Conservation (phyloP, 1,140 invertebrate species). For the Formica exsecta region DNA sequence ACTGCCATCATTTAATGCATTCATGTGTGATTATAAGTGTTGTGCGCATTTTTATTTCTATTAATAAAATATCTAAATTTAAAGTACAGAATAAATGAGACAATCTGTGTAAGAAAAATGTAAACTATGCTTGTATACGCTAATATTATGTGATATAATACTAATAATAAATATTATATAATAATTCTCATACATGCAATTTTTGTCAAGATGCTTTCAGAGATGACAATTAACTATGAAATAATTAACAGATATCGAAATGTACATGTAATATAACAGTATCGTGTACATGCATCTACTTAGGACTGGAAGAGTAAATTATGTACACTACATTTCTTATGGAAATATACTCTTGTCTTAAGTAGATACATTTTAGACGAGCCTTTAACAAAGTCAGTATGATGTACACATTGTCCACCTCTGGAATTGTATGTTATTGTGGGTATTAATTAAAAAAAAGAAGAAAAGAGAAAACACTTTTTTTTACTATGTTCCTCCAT, state of each 20-base stretch:
- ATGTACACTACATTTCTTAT: slow-evolving; percentile 85
- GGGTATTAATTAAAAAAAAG: slow-evolving; percentile 23
- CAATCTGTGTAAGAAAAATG: slow-evolving; percentile 22
- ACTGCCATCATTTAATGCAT: slow-evolving; percentile 23
- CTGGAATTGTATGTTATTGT: slow-evolving; percentile 80
- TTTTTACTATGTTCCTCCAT: slow-evolving; percentile 81
- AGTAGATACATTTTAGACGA: slow-evolving; percentile 81
- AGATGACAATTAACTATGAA: slow-evolving; percentile 21
- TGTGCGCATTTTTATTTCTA: slow-evolving; percentile 12
- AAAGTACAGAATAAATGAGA: slow-evolving; percentile 11
- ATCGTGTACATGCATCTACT: slow-evolving; percentile 83
- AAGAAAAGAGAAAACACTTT: not conserved
- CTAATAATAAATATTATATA: slow-evolving; percentile 20
- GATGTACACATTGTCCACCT: slow-evolving; percentile 77
- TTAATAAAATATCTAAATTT: not conserved
- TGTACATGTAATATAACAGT: slow-evolving; percentile 42
- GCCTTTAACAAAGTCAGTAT: slow-evolving; percentile 46
- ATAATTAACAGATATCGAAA: slow-evolving; percentile 23
- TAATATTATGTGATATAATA: slow-evolving; percentile 18
- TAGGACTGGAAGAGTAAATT: slow-evolving; percentile 82
- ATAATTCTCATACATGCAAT: slow-evolving; percentile 38
- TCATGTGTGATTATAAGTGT: slow-evolving; percentile 20
- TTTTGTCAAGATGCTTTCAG: slow-evolving; percentile 39
- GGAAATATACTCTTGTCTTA: slow-evolving; percentile 82
- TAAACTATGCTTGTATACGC: slow-evolving; percentile 1